These are phyloP conservation scores for Physeter macrocephalus DNA, from an alignment of 2,113 vertebrate species.

Conservation along the genomic window DNA sequence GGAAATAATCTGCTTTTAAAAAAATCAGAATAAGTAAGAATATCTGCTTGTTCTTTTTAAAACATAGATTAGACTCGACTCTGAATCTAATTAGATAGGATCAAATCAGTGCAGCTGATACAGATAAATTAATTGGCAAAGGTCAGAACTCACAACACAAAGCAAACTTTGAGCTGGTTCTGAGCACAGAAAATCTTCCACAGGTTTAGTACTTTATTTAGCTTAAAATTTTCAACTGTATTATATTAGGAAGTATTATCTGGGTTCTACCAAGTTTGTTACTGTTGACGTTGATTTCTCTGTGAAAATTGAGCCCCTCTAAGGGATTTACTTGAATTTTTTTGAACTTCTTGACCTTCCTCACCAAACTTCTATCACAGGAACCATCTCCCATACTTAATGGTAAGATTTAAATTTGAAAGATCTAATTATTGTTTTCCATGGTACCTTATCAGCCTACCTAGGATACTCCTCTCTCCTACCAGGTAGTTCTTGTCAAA, in stretches of 20 bases:
- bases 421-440: background rate
- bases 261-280: slow-evolving; percentile 22
- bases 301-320: slow-evolving; percentile 6
- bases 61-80: background rate
- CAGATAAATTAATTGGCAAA: background rate
- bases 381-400: background rate
- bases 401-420: slow-evolving; percentile 39
- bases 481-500: background rate
- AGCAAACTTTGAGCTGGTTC: background rate
- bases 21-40: slow-evolving; percentile 12
- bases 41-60: background rate
- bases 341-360: slow-evolving; percentile 32
- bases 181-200: background rate
- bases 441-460: background rate
- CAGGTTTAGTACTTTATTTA: background rate
- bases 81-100: background rate
- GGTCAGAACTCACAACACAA: background rate
- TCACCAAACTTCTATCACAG: background rate
- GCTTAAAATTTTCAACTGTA: slow-evolving; percentile 6
- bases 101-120: background rate
- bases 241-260: background rate
- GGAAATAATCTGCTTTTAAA: background rate
- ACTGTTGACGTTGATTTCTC: background rate
- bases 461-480: background rate
- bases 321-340: slow-evolving; percentile 36